Evolutionary conservation across 2,113 vertebrate species (phyloP).

Genomic region (Monarcha castaneiventris): DNA sequence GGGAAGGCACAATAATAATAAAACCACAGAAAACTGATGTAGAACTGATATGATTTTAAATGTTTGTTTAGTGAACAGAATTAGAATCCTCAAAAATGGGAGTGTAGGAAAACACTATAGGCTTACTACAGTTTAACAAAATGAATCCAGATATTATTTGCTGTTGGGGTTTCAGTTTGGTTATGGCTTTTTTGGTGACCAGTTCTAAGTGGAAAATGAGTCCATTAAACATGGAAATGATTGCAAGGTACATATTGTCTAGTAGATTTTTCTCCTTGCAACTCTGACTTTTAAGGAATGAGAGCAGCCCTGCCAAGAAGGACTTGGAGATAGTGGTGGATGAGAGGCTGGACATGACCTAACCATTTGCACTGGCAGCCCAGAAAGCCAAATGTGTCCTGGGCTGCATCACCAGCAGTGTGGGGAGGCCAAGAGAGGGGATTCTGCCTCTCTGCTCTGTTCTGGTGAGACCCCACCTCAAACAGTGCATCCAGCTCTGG

Average conservation of each 20-base stretch:
- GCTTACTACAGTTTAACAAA: background rate
- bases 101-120: background rate
- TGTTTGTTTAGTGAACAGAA: background rate
- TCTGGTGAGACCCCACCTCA: background rate
- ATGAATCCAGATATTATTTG: background rate
- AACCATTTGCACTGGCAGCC: background rate
- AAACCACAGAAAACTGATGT: background rate
- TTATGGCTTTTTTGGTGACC: background rate
- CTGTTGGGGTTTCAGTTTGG: background rate
- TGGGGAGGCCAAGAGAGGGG: background rate
- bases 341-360: too few species aligned
- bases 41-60: background rate
- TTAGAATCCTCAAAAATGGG: background rate
- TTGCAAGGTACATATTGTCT: background rate
- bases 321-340: background rate
- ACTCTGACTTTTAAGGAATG: conserved; percentile 5
- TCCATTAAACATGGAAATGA: background rate
- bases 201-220: conserved; percentile 13
- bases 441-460: background rate
- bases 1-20: background rate
- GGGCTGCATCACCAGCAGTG: background rate
- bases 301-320: background rate
- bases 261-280: background rate
- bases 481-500: background rate
- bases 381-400: background rate